Conservation (phyloP, 2,888 invertebrate species). For the Ectemnius cavifrons region DNA sequence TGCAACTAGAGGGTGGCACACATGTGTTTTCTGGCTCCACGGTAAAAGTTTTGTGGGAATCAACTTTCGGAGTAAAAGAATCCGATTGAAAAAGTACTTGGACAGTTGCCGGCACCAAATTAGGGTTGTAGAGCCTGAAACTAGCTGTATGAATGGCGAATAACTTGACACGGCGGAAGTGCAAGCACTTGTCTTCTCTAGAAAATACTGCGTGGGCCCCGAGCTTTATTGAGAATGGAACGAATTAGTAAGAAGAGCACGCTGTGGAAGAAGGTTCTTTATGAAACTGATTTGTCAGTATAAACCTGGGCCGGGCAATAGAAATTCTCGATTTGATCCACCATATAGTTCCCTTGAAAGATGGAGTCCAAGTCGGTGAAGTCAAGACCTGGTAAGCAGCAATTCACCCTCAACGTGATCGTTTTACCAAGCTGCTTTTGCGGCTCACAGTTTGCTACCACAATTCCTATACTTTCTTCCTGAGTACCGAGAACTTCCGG, state of each 20-base stretch:
- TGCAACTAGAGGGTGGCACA: slow-evolving; percentile 73
- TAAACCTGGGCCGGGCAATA: slow-evolving; percentile 77
- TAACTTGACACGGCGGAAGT: slow-evolving; percentile 76
- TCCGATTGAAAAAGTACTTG: slow-evolving; percentile 53
- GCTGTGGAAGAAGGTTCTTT: not conserved
- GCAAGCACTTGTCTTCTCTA: slow-evolving; percentile 71
- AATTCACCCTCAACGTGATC: slow-evolving; percentile 79
- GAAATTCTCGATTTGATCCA: slow-evolving; percentile 80
- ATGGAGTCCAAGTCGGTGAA: slow-evolving; percentile 81
- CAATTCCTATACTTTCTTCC: slow-evolving; percentile 72
- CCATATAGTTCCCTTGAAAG: slow-evolving; percentile 82
- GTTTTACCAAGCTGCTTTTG: slow-evolving; percentile 79
- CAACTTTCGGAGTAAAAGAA: slow-evolving; percentile 57
- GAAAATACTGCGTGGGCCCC: slow-evolving; percentile 73
- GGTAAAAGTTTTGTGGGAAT: slow-evolving; percentile 65
- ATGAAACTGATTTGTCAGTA: not conserved
- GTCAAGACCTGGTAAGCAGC: slow-evolving; percentile 81
- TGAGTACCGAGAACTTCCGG: slow-evolving; percentile 71
- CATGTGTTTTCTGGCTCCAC: slow-evolving; percentile 67
- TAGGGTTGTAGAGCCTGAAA: slow-evolving; percentile 76
- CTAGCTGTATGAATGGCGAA: slow-evolving; percentile 68
- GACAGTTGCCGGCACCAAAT: slow-evolving; percentile 72
- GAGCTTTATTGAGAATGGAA: slow-evolving; percentile 62
- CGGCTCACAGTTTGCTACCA: slow-evolving; percentile 76
- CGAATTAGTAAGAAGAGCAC: not conserved